A percentile compares a stretch with the other conserved stretches of the same genome.
Conservation (phyloP, 2,888 invertebrate species). For the Lasioglossum calceatum region DNA sequence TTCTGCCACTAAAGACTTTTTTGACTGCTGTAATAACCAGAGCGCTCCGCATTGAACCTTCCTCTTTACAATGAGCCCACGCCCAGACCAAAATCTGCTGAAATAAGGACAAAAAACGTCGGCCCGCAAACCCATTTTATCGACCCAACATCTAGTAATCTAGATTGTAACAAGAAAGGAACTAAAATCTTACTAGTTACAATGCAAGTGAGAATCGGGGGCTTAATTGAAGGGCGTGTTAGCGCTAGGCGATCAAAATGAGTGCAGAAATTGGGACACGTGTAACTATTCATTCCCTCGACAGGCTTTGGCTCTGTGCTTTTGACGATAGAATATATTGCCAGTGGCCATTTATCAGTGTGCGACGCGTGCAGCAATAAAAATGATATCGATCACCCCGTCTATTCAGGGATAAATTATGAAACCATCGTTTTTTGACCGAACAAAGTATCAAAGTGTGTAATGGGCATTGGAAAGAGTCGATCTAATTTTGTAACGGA, state of each 20-base stretch:
- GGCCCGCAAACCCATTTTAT: no score
- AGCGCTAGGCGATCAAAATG: constrained; percentile 15
- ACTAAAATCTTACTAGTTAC: background rate
- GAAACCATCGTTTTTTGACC: background rate
- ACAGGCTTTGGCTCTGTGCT: background rate
- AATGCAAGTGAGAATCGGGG: background rate
- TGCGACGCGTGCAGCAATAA: background rate
- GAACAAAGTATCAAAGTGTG: background rate
- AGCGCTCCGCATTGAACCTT: no score
- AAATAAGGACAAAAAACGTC: no score
- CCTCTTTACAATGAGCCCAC: no score
- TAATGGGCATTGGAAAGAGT: background rate
- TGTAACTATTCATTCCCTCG: background rate
- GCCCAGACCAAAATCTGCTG: no score
- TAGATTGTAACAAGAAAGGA: no score
- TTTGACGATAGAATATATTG: background rate
- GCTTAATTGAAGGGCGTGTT: constrained; percentile 34
- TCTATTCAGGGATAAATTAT: background rate
- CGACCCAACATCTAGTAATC: no score
- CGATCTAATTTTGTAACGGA: background rate
- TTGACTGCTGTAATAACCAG: no score
- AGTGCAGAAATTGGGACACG: constrained; percentile 23
- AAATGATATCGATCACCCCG: background rate
- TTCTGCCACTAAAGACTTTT: no score
- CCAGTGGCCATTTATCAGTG: background rate